Base-by-base conservation (phyloP, 2,797 vertebrate genomes). In the Margarornis squamiger region DNA sequence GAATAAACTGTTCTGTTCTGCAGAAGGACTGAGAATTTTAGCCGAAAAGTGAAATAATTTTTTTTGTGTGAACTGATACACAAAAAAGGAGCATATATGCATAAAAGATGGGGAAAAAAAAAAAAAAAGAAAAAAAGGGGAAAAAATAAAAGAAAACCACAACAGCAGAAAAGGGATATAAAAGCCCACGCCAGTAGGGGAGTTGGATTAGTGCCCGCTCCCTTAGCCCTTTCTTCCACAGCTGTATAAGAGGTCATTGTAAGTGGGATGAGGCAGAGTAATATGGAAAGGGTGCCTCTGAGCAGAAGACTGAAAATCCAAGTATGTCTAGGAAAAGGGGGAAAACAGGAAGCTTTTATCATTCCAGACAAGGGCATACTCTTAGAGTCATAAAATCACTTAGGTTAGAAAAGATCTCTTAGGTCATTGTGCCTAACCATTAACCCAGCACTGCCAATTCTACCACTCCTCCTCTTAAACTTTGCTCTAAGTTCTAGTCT, bases 121-220 rank as follows among this genome's bases (percentile, higher is more conserved):
- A 4, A 16, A 20, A 19, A 36, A 7, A 7, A 2, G 10, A 16
- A 10, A 1, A 1, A 8, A 1, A 4, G n/a, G n/a, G n/a, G 4
- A 15, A 19, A 12, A 46, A 48, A 2, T 1, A 7, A 2, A 4
- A 20, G 13, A 21, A 26, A 6, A 10, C 2, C 4, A 5, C 18
- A 2, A 2, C 14, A 36, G 2, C 15, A 65, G 45, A 67, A 83
- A 54, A 79, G 7, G 11, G 5, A 11, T 27, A 62, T 58, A 73
- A 73, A 93, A 86, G 4, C 58, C 32, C 29, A 29, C 14, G 86
- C 16, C 27, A 72, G 6, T 1, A 81, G 34, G 61, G 7, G 3
- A 63, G 20, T 9, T 85, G 34, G n/a, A 58, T 76, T 74, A 61
- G 9, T 62, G 7, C 18, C 10, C 26, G 17, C 22, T 63, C 34